Evolutionary conservation across 1,140 invertebrate species (phyloP).

Genomic region (Tetragonula clypearis): DNA sequence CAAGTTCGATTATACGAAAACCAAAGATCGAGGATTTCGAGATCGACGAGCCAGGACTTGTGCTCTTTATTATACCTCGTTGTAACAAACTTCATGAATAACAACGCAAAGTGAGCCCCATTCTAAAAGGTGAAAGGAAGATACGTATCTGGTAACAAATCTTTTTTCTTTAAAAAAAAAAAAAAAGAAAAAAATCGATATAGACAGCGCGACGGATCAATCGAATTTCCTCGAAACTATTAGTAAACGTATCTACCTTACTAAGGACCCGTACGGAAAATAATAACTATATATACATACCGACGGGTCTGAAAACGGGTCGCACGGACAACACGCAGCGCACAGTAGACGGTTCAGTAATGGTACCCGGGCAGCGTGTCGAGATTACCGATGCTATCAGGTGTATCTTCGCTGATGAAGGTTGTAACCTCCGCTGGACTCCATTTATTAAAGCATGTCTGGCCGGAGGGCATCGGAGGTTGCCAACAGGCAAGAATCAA

Average conservation of each 20-base stretch:
- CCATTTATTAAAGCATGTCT: slow-evolving; percentile 77
- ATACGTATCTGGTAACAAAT: too few relatives aligned
- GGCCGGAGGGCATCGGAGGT: slow-evolving; percentile 41
- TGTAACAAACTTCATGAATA: too few relatives aligned
- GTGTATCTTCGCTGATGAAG: slow-evolving; percentile 77
- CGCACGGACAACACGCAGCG: slow-evolving; percentile 35
- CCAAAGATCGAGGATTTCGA: too few relatives aligned
- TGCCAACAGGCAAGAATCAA: slow-evolving; percentile 29
- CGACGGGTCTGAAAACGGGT: slow-evolving; percentile 22
- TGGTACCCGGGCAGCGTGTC: slow-evolving; percentile 71
- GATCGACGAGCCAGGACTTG: too few relatives aligned
- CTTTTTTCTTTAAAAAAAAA: too few relatives aligned
- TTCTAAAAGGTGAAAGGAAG: too few relatives aligned
- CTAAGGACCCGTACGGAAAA: background rate
- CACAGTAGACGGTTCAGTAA: slow-evolving; percentile 71
- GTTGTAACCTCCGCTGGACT: slow-evolving; percentile 75
- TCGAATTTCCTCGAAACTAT: background rate
- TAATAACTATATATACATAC: background rate
- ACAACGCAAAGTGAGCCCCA: too few relatives aligned
- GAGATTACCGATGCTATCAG: slow-evolving; percentile 77
- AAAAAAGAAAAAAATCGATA: too few relatives aligned
- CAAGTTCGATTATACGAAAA: too few relatives aligned
- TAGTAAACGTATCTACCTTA: too few relatives aligned
- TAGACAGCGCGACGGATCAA: background rate
- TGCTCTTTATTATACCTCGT: too few relatives aligned